Evolutionary conservation across 64 coral and sea anemone genomes (phyloP).

Genomic region (Cladopsammia gracilis): DNA sequence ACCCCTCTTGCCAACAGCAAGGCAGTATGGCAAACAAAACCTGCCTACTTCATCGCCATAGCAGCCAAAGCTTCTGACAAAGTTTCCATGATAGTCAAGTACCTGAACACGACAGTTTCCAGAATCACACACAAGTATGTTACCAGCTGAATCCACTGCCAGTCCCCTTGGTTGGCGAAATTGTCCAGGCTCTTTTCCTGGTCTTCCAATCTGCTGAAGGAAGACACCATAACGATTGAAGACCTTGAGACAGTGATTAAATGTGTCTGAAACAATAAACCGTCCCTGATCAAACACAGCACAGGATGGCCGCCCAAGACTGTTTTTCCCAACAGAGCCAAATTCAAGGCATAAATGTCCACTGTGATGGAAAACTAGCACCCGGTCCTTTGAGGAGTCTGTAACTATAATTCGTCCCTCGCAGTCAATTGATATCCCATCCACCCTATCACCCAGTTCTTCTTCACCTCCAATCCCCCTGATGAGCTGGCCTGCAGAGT

Average conservation of each 20-base stretch:
- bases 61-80: constrained; percentile 59
- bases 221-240: constrained; percentile 63
- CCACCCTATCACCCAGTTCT: constrained; percentile 56
- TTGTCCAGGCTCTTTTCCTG: constrained; percentile 53
- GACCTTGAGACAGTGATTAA: constrained; percentile 75
- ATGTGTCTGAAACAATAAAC: constrained; percentile 76
- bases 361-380: constrained; percentile 63
- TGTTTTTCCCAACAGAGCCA: constrained; percentile 36
- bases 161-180: constrained; percentile 58
- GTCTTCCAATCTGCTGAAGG: constrained; percentile 54
- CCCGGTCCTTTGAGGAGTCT: constrained; percentile 43
- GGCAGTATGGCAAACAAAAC: constrained; percentile 63
- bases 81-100: constrained; percentile 73
- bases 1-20: constrained; percentile 7
- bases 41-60: constrained; percentile 33
- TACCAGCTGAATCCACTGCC: constrained; percentile 44
- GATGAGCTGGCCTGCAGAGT: constrained; percentile 36
- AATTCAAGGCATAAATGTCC: constrained; percentile 74
- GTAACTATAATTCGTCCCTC: constrained; percentile 65
- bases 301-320: constrained; percentile 49
- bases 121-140: constrained; percentile 76
- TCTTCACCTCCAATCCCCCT: not conserved
- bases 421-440: constrained; percentile 64
- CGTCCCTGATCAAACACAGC: constrained; percentile 67
- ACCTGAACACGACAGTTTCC: constrained; percentile 71